phyloP scores from a whole-genome alignment of 2,888 invertebrate genomes.

The Gortyna flavago region DNA sequence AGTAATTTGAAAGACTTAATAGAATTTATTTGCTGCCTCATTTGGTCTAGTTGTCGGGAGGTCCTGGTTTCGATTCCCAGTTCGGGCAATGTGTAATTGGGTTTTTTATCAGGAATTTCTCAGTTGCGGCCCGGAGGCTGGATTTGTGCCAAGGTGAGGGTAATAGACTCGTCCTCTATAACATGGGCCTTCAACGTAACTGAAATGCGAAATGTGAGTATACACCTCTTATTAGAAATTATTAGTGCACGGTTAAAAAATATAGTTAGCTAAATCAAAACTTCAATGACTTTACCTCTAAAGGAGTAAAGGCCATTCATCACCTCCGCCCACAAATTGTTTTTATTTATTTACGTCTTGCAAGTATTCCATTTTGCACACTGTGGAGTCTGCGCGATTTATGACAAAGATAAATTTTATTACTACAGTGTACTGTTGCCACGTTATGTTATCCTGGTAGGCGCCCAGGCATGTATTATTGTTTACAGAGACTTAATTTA shows the following conservation, averaged over 20 bases:
- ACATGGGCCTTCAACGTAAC: background rate
- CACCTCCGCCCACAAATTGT: slow-evolving; percentile 38
- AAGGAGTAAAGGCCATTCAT: slow-evolving; percentile 35
- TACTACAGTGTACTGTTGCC: slow-evolving; percentile 53
- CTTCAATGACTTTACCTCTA: slow-evolving; percentile 39
- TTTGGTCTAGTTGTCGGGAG: too few species aligned
- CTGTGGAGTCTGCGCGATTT: slow-evolving; percentile 52
- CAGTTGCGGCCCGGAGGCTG: background rate
- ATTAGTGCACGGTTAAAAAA: background rate
- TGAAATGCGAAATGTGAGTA: too few species aligned
- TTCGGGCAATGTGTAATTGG: too few species aligned
- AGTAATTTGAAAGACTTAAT: background rate
- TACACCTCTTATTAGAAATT: background rate
- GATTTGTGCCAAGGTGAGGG: background rate
- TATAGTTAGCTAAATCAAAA: slow-evolving; percentile 9
- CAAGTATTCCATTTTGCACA: slow-evolving; percentile 36
- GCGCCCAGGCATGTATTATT: slow-evolving; percentile 26
- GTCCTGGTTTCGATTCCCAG: too few species aligned
- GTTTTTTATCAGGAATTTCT: background rate
- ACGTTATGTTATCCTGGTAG: slow-evolving; percentile 46
- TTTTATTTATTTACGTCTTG: slow-evolving; percentile 46
- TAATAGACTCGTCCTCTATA: background rate
- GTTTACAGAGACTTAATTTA: slow-evolving; percentile 35
- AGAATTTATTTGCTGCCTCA: background rate
- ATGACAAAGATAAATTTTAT: slow-evolving; percentile 65